Conservation (phyloP, 2,113 vertebrate species). For the Helogale parvula region DNA sequence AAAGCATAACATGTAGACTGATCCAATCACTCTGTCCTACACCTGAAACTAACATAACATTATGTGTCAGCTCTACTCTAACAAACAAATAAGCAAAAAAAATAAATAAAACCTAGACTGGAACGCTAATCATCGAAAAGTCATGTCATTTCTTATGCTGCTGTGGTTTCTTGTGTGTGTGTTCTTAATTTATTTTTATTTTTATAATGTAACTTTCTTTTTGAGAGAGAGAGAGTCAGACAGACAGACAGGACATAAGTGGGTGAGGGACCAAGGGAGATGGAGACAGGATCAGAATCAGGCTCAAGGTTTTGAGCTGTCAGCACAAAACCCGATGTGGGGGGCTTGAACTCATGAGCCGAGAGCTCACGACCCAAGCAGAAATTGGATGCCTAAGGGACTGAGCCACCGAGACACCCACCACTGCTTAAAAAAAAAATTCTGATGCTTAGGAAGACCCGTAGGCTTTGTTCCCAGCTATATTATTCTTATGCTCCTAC, state of each 20-base stretch:
- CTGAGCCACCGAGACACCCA: too few species aligned
- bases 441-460: background rate
- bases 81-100: background rate
- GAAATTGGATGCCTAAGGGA: too few species aligned
- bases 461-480: background rate
- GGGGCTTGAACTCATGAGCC: too few species aligned
- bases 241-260: too few species aligned
- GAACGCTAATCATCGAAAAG: background rate
- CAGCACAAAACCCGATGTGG: too few species aligned
- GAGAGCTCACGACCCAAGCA: too few species aligned
- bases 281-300: too few species aligned
- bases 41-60: background rate
- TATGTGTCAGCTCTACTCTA: background rate
- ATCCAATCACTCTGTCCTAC: background rate
- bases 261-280: too few species aligned
- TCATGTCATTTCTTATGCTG: background rate
- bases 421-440: background rate
- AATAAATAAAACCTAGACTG: background rate
- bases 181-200: too few species aligned
- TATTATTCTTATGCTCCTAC: background rate
- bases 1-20: background rate
- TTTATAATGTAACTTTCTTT: too few species aligned
- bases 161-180: background rate
- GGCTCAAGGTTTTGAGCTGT: too few species aligned
- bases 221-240: too few species aligned